Percentiles rank a stretch among this genome's conserved stretches.
phyloP scores from a whole-genome alignment of 2,797 vertebrate species.

The Gymnocypris eckloni region DNA sequence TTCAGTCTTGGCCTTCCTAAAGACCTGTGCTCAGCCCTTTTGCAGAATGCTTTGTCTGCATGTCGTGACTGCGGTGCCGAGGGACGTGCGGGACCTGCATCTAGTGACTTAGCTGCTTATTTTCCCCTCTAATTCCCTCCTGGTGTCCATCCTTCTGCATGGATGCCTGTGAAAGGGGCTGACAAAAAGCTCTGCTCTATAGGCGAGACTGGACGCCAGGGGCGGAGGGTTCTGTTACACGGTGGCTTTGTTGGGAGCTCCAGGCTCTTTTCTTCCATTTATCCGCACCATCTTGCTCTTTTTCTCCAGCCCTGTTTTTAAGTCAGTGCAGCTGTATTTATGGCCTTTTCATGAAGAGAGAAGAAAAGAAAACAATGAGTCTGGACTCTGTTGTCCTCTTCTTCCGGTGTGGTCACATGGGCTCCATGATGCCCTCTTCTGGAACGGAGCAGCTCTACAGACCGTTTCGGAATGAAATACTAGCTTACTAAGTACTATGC shows the following conservation, averaged over 20 bases:
- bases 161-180: conserved; percentile 76
- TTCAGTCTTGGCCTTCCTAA: conserved; percentile 26
- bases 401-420: conserved; percentile 29
- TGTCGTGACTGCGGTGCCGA: conserved; percentile 2
- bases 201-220: conserved; percentile 34
- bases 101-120: conserved; percentile 65
- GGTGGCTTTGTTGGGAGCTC: conserved; percentile 67
- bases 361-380: conserved; percentile 44
- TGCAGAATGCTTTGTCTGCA: conserved; percentile 1
- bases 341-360: conserved; percentile 48
- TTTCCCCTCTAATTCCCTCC: conserved; percentile 79
- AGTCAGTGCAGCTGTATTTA: conserved; percentile 63
- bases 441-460: conserved; percentile 16
- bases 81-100: conserved; percentile 9
- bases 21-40: conserved; percentile 24
- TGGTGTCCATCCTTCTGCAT: conserved; percentile 80
- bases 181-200: conserved; percentile 63
- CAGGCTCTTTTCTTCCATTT: conserved; percentile 70
- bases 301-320: conserved; percentile 57
- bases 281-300: conserved; percentile 62
- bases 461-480: background rate
- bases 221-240: conserved; percentile 72
- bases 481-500: background rate
- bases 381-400: conserved; percentile 50
- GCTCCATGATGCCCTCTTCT: conserved; percentile 54